Evolutionary conservation across 1,140 invertebrate genomes (phyloP), one percentile per base, ranked within the genome.

Genomic region (Charaxes varanes): DNA sequence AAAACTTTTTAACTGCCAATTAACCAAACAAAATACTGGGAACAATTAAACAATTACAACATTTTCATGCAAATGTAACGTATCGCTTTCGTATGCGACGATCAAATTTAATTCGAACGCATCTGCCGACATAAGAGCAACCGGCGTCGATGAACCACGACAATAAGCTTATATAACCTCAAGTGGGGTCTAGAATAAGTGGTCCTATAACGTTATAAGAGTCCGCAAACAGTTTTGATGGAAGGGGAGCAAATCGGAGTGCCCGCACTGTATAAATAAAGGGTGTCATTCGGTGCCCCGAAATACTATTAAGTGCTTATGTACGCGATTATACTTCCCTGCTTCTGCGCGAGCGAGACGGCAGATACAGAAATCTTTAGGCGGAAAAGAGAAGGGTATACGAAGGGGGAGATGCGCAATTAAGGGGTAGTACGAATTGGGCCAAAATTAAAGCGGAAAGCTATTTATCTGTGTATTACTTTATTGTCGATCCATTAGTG

Each of bases 251-350:
- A 38, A 50, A 52, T 46, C 47, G 50, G 40, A 41, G 45, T 52
- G 60, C 62, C 58, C 58, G 46, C 45, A 61, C 72, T 70, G 62
- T 74, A 78, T 78, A 79, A 81, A 77, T 77, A 77, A 58, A 65
- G 62, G 74, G 59, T 57, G 46, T 53, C 51, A 59, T 66, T 68
- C 60, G 54, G 54, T 53, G 54, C 57, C 62, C 69, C 62, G 43
- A 74, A 80, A 78, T 70, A 59, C 73, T 73, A 82, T 82, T 79
- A 82, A 79, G 74, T 69, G 62, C 78, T 79, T 82, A 82, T 82
- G 53, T 79, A 70, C 72, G 44, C 70, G 63, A 74, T 78, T 74
- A 70, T 68, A 62, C 60, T 53, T 54, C 66, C 66, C 66, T 37
- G 47, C 49, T 57, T 63, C 72, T 67, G 63, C 13, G 27, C 2